Base-by-base conservation (phyloP, 1,140 invertebrate genomes). In the Heliconius nattereri region DNA sequence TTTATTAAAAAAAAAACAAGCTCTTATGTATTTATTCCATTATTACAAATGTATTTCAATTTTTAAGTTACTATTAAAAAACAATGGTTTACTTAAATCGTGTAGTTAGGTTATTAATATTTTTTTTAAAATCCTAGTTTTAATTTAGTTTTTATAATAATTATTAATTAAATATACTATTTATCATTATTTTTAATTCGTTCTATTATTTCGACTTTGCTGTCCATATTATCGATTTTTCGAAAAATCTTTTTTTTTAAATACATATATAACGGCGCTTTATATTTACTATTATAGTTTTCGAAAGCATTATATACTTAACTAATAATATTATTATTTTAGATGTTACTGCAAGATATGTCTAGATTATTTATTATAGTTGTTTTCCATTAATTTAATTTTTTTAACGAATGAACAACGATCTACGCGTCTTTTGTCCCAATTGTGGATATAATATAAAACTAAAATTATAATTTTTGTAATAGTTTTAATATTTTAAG, bases 1-100 rank as follows among this genome's bases (percentile, higher is more conserved):
- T 78, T 76, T 76, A 75, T 75, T 45, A 49, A 45, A 81, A 79
- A n/a, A 70, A 75, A 80, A 84, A 84, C 85, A 89, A 88, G 86
- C 80, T 83, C 87, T 89, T 76, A 52, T 86, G 85, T 91, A 91
- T 91, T 87, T 86, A 84, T 87, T 85, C 84, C 83, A 78, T 84
- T 86, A 78, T 66, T 74, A 54, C 77, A 72, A 74, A 26, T 71
- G 54, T 73, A 60, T 70, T 74, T 74, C 35, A 40, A 29, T 37
- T 23, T 74, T 13, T 70, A 76, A 78, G 32, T 66, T 74, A 78
- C 70, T 74, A 78, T 75, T 74, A 71, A 70, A 74, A 37, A 75
- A 71, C 1, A 26, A 75, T 40, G 8, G 32, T 29, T 75, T 79
- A 79, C 78, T 79, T 79, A 79, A 79, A 74, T 78, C 52, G 52